phyloP scores from a whole-genome alignment of 2,888 invertebrate genomes.

The Trimorus sp. region DNA sequence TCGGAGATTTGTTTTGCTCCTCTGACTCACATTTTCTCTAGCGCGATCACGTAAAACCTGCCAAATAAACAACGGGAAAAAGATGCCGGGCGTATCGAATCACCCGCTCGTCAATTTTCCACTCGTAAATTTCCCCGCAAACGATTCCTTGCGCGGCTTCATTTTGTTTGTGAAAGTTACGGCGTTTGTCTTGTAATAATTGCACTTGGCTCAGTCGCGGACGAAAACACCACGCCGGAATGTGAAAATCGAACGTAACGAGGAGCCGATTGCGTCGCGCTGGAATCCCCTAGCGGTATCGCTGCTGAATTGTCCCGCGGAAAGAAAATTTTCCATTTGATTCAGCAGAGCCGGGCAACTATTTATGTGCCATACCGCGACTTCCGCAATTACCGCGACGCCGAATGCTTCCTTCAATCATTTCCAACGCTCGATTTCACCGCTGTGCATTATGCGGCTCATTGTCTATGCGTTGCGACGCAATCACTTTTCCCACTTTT shows the following conservation, averaged over 20 bases:
- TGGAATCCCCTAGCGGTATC: slow-evolving; percentile 5
- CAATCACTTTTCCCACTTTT: slow-evolving; percentile 47
- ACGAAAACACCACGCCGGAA: slow-evolving; percentile 22
- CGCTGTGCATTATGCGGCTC: slow-evolving; percentile 41
- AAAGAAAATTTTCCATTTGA: slow-evolving; percentile 21
- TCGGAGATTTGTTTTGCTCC: too few species aligned
- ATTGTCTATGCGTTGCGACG: slow-evolving; percentile 36
- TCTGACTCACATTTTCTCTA: too few species aligned
- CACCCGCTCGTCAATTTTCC: too few species aligned
- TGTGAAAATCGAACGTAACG: slow-evolving; percentile 30
- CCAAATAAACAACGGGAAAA: too few species aligned
- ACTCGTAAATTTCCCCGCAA: too few species aligned
- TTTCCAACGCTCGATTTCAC: slow-evolving; percentile 57
- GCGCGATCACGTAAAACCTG: too few species aligned
- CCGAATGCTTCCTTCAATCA: slow-evolving; percentile 51
- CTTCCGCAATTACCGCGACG: slow-evolving; percentile 52
- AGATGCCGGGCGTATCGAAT: too few species aligned
- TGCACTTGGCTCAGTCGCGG: neutral
- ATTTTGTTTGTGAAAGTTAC: slow-evolving; percentile 6
- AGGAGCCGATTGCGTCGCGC: slow-evolving; percentile 7
- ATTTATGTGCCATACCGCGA: slow-evolving; percentile 41
- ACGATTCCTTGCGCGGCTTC: too few species aligned
- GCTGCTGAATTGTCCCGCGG: slow-evolving; percentile 8
- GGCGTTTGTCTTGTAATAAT: slow-evolving; percentile 11
- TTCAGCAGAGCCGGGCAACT: slow-evolving; percentile 15